phyloP scores from a whole-genome alignment of 2,113 vertebrate species.

The Porphyrio hochstetteri region DNA sequence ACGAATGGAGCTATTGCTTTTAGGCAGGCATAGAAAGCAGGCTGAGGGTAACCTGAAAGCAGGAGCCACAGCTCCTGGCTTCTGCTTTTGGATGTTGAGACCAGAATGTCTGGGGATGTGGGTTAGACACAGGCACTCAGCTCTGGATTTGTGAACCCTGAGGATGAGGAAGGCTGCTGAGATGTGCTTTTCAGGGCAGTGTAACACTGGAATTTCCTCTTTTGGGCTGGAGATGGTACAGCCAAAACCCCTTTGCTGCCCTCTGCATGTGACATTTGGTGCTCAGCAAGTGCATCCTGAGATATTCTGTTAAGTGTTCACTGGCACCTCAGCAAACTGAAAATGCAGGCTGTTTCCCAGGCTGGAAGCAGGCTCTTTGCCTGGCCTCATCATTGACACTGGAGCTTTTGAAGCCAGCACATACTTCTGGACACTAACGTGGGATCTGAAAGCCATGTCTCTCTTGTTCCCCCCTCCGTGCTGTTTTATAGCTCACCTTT shows the following conservation, averaged over 20 bases:
- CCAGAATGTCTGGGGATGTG: too few species aligned
- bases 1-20: not conserved
- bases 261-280: fast-evolving
- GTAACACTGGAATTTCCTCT: fast-evolving
- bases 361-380: not conserved
- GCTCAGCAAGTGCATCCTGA: not conserved
- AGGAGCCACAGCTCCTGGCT: not conserved
- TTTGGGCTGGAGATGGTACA: not conserved
- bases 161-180: not conserved
- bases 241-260: not conserved
- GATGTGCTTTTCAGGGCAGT: not conserved
- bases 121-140: too few species aligned
- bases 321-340: not conserved
- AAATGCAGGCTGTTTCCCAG: not conserved
- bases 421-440: not conserved
- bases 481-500: not conserved
- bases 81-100: not conserved
- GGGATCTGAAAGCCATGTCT: not conserved
- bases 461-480: not conserved
- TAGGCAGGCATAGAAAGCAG: not conserved
- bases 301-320: fast-evolving
- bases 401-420: not conserved
- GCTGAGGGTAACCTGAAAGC: too few species aligned
- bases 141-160: not conserved
- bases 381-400: not conserved